Evolutionary conservation across 2,888 invertebrate genomes (phyloP).

Genomic region (Clitarchus hookeri): DNA sequence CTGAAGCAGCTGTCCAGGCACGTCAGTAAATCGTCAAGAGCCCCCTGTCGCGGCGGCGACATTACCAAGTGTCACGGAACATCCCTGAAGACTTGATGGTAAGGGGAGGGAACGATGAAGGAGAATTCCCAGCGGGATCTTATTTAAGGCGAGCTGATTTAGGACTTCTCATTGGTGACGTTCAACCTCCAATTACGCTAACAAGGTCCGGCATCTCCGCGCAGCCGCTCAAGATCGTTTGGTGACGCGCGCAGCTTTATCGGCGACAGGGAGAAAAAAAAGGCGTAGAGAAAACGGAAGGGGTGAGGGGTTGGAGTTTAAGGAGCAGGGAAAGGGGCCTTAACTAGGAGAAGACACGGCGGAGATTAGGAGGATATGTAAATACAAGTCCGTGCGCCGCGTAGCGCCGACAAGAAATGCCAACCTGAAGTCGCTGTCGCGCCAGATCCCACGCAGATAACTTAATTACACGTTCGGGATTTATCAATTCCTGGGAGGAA

Average conservation of each 20-base stretch:
- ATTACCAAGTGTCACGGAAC: too few relatives aligned
- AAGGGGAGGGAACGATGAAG: background rate
- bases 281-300: background rate
- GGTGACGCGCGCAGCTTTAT: background rate
- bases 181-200: conserved; percentile 14
- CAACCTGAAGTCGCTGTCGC: background rate
- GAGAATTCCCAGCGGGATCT: background rate
- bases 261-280: background rate
- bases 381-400: background rate
- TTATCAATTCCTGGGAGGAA: background rate
- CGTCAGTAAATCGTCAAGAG: too few relatives aligned
- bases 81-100: too few relatives aligned
- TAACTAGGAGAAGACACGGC: background rate
- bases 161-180: background rate
- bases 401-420: background rate
- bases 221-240: too few relatives aligned
- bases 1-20: too few relatives aligned
- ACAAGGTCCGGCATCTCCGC: conserved; percentile 3
- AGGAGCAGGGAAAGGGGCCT: too few relatives aligned
- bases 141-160: background rate
- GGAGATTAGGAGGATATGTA: background rate
- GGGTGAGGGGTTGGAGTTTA: background rate
- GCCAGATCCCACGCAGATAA: background rate
- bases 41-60: too few relatives aligned
- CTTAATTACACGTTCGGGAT: background rate